These are phyloP conservation scores for Orchesella flavescens DNA, from an alignment of 2,888 invertebrate species.

Conservation along the genomic window DNA sequence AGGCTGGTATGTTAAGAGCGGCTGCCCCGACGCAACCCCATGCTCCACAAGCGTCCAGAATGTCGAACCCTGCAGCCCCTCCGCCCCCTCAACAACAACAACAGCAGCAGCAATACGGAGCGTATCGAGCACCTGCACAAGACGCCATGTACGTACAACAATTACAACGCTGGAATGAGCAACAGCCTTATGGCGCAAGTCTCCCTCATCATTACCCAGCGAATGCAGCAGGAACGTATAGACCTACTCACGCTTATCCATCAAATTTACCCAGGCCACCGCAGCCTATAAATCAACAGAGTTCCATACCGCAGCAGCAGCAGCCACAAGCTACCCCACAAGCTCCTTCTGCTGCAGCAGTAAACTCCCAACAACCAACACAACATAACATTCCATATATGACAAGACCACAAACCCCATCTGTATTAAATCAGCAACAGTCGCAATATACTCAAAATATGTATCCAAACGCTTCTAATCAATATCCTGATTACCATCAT, in stretches of 20 bases:
- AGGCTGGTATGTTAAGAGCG: conserved; percentile 69
- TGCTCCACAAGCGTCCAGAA: conserved; percentile 67
- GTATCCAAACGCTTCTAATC: conserved; percentile 70
- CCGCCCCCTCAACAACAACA: conserved; percentile 63
- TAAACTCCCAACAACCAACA: conserved; percentile 73
- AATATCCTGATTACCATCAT: conserved; percentile 72
- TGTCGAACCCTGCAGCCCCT: conserved; percentile 63
- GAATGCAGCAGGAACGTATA: conserved; percentile 68
- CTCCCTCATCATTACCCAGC: conserved; percentile 72
- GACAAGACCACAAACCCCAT: conserved; percentile 68
- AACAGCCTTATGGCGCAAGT: conserved; percentile 74
- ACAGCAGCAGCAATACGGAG: conserved; percentile 65
- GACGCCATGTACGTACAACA: conserved; percentile 71
- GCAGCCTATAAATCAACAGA: conserved; percentile 68
- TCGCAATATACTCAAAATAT: conserved; percentile 69
- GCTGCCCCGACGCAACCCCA: conserved; percentile 67
- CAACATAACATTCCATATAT: conserved; percentile 72
- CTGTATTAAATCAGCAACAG: conserved; percentile 68
- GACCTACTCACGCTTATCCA: conserved; percentile 71
- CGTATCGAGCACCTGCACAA: conserved; percentile 67
- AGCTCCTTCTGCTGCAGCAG: conserved; percentile 72
- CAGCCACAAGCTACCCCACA: conserved; percentile 69
- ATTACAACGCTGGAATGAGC: conserved; percentile 70
- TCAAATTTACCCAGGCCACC: conserved; percentile 70
- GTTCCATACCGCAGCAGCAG: conserved; percentile 76